A percentile compares a stretch with the other conserved stretches of the same genome.
phyloP scores from a whole-genome alignment of 2,113 vertebrate genomes.

The Nematolebias whitei region DNA sequence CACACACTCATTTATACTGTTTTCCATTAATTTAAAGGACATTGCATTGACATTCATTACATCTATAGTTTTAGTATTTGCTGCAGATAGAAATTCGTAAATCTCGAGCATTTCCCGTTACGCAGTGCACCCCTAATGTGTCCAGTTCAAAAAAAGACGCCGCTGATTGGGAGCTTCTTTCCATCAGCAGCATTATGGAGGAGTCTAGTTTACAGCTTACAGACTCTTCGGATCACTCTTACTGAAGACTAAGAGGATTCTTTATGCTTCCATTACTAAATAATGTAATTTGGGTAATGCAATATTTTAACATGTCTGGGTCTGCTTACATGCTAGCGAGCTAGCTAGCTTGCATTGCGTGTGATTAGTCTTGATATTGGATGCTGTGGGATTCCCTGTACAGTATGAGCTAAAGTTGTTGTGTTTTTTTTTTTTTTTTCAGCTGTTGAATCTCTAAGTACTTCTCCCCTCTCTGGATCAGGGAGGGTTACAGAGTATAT shows the following conservation, averaged over 20 bases:
- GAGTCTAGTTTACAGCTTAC: conserved; percentile 58
- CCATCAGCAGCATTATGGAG: conserved; percentile 53
- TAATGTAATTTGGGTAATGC: conserved; percentile 72
- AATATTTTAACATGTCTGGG: conserved; percentile 66
- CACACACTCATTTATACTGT: neutral
- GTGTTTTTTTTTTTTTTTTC: conserved; percentile 3
- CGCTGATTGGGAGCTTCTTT: conserved; percentile 47
- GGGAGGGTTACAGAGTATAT: conserved; percentile 1
- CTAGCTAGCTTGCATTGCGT: conserved; percentile 43
- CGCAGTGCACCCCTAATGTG: conserved; percentile 34
- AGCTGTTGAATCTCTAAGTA: conserved; percentile 37
- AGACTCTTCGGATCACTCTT: conserved; percentile 62
- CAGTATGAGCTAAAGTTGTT: conserved; percentile 33
- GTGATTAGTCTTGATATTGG: conserved; percentile 65
- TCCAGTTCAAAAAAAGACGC: conserved; percentile 38
- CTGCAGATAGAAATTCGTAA: conserved; percentile 15
- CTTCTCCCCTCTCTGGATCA: neutral
- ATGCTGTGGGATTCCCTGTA: conserved; percentile 65
- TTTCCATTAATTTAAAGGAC: conserved; percentile 1
- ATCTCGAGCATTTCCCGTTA: conserved; percentile 33
- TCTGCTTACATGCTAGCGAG: conserved; percentile 61
- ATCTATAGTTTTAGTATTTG: conserved; percentile 1
- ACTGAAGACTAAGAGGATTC: conserved; percentile 65
- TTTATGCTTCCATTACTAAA: conserved; percentile 67
- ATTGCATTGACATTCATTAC: neutral